Percentiles rank a stretch among this genome's conserved stretches.
phyloP scores from a whole-genome alignment of 2,888 invertebrate species.

The Lithophane leautieri region DNA sequence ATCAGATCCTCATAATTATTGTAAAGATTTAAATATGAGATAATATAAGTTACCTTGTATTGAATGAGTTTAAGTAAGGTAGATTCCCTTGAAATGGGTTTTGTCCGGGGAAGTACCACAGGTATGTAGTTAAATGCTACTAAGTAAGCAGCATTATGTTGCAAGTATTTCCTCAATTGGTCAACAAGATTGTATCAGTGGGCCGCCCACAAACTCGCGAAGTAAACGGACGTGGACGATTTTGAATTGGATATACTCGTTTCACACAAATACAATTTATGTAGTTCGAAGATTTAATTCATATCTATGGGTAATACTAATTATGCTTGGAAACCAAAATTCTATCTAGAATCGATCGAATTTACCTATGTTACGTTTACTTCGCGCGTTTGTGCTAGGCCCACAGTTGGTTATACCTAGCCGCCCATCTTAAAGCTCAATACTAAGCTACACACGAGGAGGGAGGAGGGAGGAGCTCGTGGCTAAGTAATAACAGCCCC shows the following conservation, averaged over 20 bases:
- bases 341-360: neutral
- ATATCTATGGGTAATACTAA: too few species aligned
- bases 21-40: neutral
- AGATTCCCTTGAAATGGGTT: neutral
- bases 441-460: neutral
- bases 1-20: neutral
- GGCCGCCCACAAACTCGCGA: neutral
- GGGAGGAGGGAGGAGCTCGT: too few species aligned
- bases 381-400: too few species aligned
- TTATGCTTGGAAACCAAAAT: neutral
- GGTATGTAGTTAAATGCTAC: neutral
- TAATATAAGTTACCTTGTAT: neutral
- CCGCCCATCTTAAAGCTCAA: neutral
- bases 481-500: too few species aligned
- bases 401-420: neutral
- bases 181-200: neutral
- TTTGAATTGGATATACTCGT: neutral
- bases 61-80: too few species aligned
- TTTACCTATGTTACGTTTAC: neutral
- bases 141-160: neutral
- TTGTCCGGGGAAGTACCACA: neutral
- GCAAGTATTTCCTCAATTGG: neutral
- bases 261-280: neutral
- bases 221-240: neutral
- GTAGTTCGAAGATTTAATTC: neutral